Conservation (phyloP, 2,113 vertebrate species). For the Alouatta palliata region DNA sequence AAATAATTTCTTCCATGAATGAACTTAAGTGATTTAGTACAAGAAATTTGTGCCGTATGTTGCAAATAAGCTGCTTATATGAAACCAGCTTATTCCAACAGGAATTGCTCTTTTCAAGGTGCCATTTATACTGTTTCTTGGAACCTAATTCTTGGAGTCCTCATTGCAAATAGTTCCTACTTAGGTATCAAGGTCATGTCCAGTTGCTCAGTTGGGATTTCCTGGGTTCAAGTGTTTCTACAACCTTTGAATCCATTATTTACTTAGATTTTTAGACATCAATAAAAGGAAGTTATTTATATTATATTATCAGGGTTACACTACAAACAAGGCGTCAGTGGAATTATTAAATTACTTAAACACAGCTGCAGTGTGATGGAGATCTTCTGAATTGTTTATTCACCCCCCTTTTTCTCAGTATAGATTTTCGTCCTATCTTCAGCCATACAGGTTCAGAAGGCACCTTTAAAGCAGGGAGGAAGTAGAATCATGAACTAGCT, state of each 20-base stretch:
- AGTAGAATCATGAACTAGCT: not conserved
- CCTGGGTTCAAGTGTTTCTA: not conserved
- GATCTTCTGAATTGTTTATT: not conserved
- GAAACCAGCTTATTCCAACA: not conserved
- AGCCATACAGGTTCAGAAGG: not conserved
- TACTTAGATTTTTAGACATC: not conserved
- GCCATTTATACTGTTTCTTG: not conserved
- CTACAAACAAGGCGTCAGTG: not conserved
- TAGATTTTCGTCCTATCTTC: not conserved
- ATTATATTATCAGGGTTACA: not conserved
- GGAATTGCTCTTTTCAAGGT: conserved; percentile 16
- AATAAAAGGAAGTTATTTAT: not conserved
- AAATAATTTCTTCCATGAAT: conserved; percentile 25
- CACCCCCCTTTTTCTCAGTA: not conserved
- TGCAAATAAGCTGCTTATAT: conserved; percentile 14
- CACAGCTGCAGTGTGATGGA: not conserved
- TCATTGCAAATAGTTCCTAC: not conserved
- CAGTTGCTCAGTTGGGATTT: not conserved
- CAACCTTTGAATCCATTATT: not conserved
- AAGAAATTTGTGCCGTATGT: not conserved
- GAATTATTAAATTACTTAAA: not conserved
- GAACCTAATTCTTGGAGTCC: not conserved
- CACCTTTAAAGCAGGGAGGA: not conserved
- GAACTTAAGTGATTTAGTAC: not conserved
- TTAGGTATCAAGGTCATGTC: not conserved